Conservation (phyloP, 2,797 vertebrate species). For the Syngnathus rostellatus region DNA sequence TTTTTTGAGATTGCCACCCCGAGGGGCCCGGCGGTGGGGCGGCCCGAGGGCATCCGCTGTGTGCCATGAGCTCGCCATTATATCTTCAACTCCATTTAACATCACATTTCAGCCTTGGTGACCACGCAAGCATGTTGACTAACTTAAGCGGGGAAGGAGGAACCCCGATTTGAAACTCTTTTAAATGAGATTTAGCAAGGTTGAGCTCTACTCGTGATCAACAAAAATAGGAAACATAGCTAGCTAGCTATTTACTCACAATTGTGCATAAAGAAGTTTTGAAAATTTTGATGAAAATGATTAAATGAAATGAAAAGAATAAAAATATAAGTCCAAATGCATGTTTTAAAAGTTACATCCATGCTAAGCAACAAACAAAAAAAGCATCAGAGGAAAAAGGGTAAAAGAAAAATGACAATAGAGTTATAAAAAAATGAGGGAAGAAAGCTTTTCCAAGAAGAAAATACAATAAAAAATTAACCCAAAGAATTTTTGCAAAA, state of each 20-base stretch:
- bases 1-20: constrained; percentile 51
- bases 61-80: constrained; percentile 54
- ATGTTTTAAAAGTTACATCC: background rate
- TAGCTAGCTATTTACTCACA: too few relatives aligned
- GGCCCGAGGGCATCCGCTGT: constrained; percentile 50
- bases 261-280: too few relatives aligned
- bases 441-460: too few relatives aligned
- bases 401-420: background rate
- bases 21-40: constrained; percentile 35
- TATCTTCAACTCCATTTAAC: constrained; percentile 8
- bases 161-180: background rate
- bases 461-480: background rate
- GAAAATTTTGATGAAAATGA: too few relatives aligned
- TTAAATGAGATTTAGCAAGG: background rate
- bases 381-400: too few relatives aligned
- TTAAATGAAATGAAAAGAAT: too few relatives aligned
- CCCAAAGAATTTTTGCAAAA: background rate
- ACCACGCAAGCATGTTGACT: background rate
- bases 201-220: too few relatives aligned
- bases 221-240: too few relatives aligned
- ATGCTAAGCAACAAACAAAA: too few relatives aligned
- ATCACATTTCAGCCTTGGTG: background rate
- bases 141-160: background rate
- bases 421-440: background rate
- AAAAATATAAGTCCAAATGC: too few relatives aligned